Evolutionary conservation across 2,888 invertebrate genomes (phyloP).

Genomic region (Coleophora deauratella): DNA sequence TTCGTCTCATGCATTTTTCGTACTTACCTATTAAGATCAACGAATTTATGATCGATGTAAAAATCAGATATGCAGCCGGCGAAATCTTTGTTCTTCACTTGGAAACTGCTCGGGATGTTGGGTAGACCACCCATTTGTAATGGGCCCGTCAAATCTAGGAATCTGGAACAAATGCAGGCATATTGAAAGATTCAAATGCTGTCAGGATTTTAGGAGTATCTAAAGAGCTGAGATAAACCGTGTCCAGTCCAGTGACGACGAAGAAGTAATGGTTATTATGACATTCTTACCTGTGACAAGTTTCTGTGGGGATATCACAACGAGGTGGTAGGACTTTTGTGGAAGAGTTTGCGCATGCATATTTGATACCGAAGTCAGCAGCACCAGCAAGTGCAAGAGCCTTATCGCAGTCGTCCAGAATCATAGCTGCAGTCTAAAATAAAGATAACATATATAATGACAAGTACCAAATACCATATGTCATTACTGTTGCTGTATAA

Average conservation of each 20-base stretch:
- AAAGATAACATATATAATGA: no score
- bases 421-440: constrained; percentile 83
- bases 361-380: constrained; percentile 80
- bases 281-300: constrained; percentile 76
- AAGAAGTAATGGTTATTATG: no score
- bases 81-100: constrained; percentile 86
- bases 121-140: constrained; percentile 94
- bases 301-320: constrained; percentile 83
- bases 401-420: constrained; percentile 91
- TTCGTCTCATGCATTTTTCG: no score
- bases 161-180: constrained; percentile 59
- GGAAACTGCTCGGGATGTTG: constrained; percentile 83
- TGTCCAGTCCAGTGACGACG: no score
- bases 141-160: constrained; percentile 94
- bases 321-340: constrained; percentile 82
- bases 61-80: constrained; percentile 94
- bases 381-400: constrained; percentile 83
- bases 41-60: constrained; percentile 86
- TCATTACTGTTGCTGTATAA: no score
- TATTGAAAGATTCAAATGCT: no score
- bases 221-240: no score
- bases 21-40: constrained; percentile 92
- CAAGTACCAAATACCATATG: no score
- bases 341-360: constrained; percentile 88
- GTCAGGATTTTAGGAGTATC: no score